These are phyloP conservation scores for Diadema setosum DNA, from an alignment of 35 echinoderm and acorn worm species.

Conservation along the genomic window DNA sequence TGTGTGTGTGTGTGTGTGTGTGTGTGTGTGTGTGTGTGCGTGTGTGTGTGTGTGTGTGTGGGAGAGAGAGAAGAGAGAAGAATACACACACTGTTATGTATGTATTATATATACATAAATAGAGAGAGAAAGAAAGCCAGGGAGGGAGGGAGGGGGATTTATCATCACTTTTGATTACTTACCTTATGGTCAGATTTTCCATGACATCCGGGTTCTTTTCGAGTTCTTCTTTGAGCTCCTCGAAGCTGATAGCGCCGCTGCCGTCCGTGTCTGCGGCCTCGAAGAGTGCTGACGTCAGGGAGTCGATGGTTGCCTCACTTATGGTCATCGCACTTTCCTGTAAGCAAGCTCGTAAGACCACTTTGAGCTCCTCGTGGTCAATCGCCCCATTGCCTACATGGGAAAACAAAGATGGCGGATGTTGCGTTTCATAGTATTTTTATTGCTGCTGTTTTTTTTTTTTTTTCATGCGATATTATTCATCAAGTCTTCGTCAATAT, in stretches of 20 bases:
- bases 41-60: not conserved
- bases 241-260: slow-evolving; percentile 90
- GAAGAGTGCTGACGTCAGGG: slow-evolving; percentile 74
- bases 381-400: slow-evolving; percentile 89
- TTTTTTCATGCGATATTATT: too few relatives aligned
- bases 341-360: slow-evolving; percentile 90
- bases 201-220: slow-evolving; percentile 97
- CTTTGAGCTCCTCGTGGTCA: slow-evolving; percentile 72
- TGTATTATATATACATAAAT: not conserved
- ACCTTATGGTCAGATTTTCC: slow-evolving; percentile 99
- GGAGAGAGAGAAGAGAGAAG: not conserved
- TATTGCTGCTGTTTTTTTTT: too few relatives aligned
- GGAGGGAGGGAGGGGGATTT: too few relatives aligned
- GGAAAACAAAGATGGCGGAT: not conserved
- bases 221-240: slow-evolving; percentile 78
- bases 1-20: not conserved
- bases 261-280: slow-evolving; percentile 90
- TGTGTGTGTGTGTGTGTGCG: not conserved
- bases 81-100: not conserved
- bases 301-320: slow-evolving; percentile 65
- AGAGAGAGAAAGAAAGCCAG: not conserved
- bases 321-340: slow-evolving; percentile 89
- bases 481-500: too few relatives aligned
- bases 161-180: too few relatives aligned
- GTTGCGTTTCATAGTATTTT: too few relatives aligned